Conservation (phyloP, 1,140 invertebrate species). For the silkworm (Bombyx mori) region DNA sequence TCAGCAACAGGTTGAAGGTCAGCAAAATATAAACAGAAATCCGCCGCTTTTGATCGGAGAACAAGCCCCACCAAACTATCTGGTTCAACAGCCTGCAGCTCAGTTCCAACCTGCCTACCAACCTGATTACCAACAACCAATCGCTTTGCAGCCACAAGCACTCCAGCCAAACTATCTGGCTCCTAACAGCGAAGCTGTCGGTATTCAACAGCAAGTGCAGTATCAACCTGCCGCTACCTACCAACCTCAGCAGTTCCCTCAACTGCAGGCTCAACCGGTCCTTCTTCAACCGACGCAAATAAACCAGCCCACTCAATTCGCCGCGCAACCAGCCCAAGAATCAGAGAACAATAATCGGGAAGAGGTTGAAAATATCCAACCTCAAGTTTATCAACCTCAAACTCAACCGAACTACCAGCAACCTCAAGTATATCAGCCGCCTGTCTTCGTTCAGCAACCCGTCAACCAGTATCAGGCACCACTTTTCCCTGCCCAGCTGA, state of each 20-base stretch:
- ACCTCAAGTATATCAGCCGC: constrained; percentile 14
- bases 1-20: constrained; percentile 31
- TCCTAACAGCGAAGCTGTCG: constrained; percentile 1
- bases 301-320: constrained; percentile 12
- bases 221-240: constrained; percentile 8
- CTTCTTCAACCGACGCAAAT: constrained; percentile 12
- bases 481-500: constrained; percentile 16
- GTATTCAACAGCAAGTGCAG: constrained; percentile 4
- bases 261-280: constrained; percentile 22
- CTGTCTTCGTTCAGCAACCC: constrained; percentile 9
- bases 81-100: constrained; percentile 12
- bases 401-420: constrained; percentile 18
- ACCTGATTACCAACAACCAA: constrained; percentile 16
- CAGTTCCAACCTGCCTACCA: constrained; percentile 18
- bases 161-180: constrained; percentile 2
- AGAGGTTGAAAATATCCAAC: constrained; percentile 6
- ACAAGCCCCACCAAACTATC: constrained; percentile 7
- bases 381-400: constrained; percentile 11
- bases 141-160: constrained; percentile 8
- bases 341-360: background rate
- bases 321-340: background rate
- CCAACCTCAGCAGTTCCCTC: constrained; percentile 6
- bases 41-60: constrained; percentile 32
- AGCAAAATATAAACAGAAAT: constrained; percentile 30
- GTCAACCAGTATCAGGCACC: constrained; percentile 21